A percentile compares a stretch with the other conserved stretches of the same genome.
Evolutionary conservation across 1,140 invertebrate genomes (phyloP).

Genomic region (Pseudomyrmex dendroicus): DNA sequence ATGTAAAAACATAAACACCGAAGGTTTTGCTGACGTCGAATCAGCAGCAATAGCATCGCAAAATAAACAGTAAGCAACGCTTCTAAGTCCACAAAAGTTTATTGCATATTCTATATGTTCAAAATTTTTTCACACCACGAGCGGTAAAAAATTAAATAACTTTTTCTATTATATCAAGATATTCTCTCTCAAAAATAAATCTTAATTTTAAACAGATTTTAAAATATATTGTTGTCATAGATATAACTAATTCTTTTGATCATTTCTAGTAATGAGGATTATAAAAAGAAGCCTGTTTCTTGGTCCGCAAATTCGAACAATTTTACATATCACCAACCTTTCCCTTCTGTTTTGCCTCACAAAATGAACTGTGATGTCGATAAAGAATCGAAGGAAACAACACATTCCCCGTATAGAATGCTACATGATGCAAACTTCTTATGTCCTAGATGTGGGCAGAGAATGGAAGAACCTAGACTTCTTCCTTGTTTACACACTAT

Average conservation of each 20-base stretch:
- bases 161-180: too few relatives aligned
- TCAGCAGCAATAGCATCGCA: neutral
- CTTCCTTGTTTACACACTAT: slow-evolving; percentile 82
- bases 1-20: slow-evolving; percentile 23
- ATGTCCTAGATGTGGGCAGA: slow-evolving; percentile 79
- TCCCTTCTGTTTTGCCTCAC: slow-evolving; percentile 4
- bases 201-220: too few relatives aligned
- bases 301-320: slow-evolving; percentile 17
- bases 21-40: slow-evolving; percentile 37
- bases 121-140: too few relatives aligned
- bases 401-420: neutral
- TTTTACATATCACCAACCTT: slow-evolving; percentile 10
- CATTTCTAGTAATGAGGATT: slow-evolving; percentile 36
- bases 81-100: neutral
- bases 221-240: too few relatives aligned
- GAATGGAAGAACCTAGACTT: slow-evolving; percentile 81
- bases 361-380: neutral
- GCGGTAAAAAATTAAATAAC: too few relatives aligned
- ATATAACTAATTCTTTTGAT: neutral
- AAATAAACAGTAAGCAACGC: slow-evolving; percentile 26
- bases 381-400: slow-evolving; percentile 17
- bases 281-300: neutral
- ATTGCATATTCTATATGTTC: neutral
- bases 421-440: slow-evolving; percentile 72
- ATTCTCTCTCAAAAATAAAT: too few relatives aligned